These are phyloP conservation scores for Thaumatotibia leucotreta DNA, from an alignment of 1,140 invertebrate species.

Conservation along the genomic window DNA sequence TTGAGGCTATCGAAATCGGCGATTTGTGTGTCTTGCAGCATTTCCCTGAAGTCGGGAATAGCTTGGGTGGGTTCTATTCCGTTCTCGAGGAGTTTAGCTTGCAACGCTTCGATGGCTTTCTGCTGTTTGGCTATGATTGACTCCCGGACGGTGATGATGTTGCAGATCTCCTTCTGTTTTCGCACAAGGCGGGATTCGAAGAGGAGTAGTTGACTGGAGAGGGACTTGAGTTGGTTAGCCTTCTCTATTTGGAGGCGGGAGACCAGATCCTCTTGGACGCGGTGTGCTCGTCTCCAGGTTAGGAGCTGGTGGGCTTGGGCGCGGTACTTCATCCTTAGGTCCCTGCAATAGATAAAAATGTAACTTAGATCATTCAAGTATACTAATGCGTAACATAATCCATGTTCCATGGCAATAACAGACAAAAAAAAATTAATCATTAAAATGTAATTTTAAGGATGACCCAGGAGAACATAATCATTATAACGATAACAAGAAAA, in stretches of 20 bases:
- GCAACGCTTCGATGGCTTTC: slow-evolving; percentile 85
- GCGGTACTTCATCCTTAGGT: slow-evolving; percentile 79
- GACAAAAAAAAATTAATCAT: no score
- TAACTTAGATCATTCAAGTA: no score
- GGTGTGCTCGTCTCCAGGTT: slow-evolving; percentile 80
- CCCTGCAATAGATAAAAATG: slow-evolving; percentile 57
- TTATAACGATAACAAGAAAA: no score
- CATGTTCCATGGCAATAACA: no score
- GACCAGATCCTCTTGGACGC: slow-evolving; percentile 78
- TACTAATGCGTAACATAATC: no score
- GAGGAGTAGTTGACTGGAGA: slow-evolving; percentile 88
- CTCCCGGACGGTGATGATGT: slow-evolving; percentile 85
- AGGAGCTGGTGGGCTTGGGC: slow-evolving; percentile 80
- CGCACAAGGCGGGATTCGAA: slow-evolving; percentile 90
- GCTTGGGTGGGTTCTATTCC: slow-evolving; percentile 78
- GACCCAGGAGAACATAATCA: no score
- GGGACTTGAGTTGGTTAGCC: slow-evolving; percentile 83
- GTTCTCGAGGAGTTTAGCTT: slow-evolving; percentile 81
- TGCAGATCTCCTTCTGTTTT: slow-evolving; percentile 90
- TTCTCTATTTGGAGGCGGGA: slow-evolving; percentile 79
- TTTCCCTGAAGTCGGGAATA: slow-evolving; percentile 76
- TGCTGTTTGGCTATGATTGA: slow-evolving; percentile 88
- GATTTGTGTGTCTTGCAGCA: slow-evolving; percentile 76
- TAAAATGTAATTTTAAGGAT: no score
- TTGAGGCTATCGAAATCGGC: slow-evolving; percentile 84